Evolutionary conservation across 2,113 vertebrate genomes (phyloP), one percentile per base, ranked within the genome.

Genomic region (Gopherus flavomarginatus): DNA sequence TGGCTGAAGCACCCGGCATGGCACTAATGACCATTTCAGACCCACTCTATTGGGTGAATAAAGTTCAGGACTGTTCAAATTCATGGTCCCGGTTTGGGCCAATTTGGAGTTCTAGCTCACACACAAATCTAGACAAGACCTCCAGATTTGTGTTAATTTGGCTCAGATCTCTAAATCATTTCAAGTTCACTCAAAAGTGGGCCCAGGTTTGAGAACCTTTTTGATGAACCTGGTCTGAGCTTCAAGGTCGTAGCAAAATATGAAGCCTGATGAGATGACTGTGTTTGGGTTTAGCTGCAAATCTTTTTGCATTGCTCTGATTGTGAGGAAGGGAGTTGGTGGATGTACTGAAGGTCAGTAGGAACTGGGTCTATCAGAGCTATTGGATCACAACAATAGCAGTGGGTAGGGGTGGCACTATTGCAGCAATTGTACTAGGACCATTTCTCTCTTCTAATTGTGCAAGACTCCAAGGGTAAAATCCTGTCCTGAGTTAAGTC

Each of bases 391-490:
- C 27, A 62, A 62, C 11, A 26, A 3, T 6, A 44, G 42, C 38
- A 77, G 72, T 24, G 22, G 38, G 2, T 11, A 12, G 10, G 19
- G n/a, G 5, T 16, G 47, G 31, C 52, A 56, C 35, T 44, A 5
- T 14, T 83, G 79, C 65, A 79, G 42, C 24, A 26, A 26, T 44
- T 77, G 42, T 47, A 19, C 8, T 38, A 69, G 65, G 17, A 38
- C 17, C 5, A 19, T 38, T 35, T 78, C 49, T 53, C 2, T 78
- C 22, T 2, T 53, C 29, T 44, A 77, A 47, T 27, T 47, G 19
- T 75, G 26, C 22, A 82, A 0, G 26, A 3, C 53, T 50, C 3
- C 0, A 17, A 12, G 14, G 21, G 26, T 0, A 1, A 56, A 88
- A 85, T 21, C 57, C 42, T 77, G 8, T 87, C 57, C 9, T 5